Evolutionary conservation across 2,113 vertebrate species (phyloP).

Genomic region (Notiomystis cincta): DNA sequence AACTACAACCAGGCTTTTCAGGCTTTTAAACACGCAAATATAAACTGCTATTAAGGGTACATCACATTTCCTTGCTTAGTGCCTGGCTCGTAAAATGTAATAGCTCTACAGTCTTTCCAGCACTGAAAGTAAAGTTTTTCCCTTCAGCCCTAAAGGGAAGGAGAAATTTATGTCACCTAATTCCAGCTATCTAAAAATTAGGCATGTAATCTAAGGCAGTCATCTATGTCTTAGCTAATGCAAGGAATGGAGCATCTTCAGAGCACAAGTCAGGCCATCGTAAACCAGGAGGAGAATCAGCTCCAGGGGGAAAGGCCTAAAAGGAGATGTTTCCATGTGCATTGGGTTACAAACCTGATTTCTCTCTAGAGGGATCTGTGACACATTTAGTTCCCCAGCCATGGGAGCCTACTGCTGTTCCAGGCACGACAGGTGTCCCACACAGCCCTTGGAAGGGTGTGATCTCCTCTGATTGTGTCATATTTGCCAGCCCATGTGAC

Average conservation of each 20-base stretch:
- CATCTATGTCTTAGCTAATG: background rate
- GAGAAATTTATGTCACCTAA: background rate
- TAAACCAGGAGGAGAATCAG: background rate
- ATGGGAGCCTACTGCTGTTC: background rate
- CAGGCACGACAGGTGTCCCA: background rate
- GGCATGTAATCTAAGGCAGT: background rate
- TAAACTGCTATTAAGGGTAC: background rate
- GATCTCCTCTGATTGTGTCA: background rate
- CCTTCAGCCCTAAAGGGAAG: background rate
- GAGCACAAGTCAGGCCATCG: background rate
- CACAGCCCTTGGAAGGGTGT: background rate
- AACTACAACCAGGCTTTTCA: constrained; percentile 3
- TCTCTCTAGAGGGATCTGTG: background rate
- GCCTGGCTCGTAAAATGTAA: background rate
- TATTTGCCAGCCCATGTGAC: background rate
- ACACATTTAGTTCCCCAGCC: background rate
- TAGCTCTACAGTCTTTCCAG: background rate
- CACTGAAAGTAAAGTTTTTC: background rate
- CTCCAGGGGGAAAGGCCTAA: background rate
- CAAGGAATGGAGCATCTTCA: background rate
- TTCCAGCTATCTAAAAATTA: constrained; percentile 13
- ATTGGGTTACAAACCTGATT: background rate
- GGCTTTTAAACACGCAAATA: constrained; percentile 1
- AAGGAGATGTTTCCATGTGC: background rate
- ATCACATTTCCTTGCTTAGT: background rate